Evolutionary conservation across 2,113 vertebrate genomes (phyloP).

Genomic region (rabbit (Oryctolagus cuniculus)): mOryCun1.1 NC_091440.1:50206001-50206500

Average conservation of each 20-base stretch:
- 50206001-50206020: not conserved
- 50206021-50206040: not conserved
- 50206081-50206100: not conserved
- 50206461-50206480: slow-evolving; percentile 58
- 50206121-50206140: not conserved
- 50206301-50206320: not conserved
- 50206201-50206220: not conserved
- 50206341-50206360: not conserved
- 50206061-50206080: not conserved
- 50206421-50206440: not conserved
- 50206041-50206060: not conserved
- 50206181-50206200: not conserved
- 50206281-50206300: not conserved
- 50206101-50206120: not conserved
- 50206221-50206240: not conserved
- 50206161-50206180: not conserved
- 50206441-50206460: slow-evolving; percentile 35
- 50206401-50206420: slow-evolving; percentile 30
- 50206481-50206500: slow-evolving; percentile 26
- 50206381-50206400: slow-evolving; percentile 42
- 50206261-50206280: not conserved
- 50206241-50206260: not conserved
- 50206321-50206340: not conserved
- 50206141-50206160: not conserved
- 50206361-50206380: slow-evolving; percentile 12